These are phyloP conservation scores for Loris lydekkerianus DNA, from an alignment of 2,797 vertebrate species.

Conservation along the genomic window DNA sequence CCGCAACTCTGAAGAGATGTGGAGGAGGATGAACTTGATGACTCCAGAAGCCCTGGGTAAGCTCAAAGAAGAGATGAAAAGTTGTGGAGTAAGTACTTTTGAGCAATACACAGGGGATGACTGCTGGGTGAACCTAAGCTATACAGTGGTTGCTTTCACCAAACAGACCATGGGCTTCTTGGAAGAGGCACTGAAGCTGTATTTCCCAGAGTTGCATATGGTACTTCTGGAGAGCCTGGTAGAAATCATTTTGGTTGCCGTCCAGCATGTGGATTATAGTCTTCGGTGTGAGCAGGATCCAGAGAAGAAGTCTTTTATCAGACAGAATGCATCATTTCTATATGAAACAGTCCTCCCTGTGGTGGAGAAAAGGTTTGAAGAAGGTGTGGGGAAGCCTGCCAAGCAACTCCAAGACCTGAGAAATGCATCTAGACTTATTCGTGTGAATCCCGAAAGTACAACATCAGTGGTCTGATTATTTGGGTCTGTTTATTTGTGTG, in stretches of 20 bases:
- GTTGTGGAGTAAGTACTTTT: conserved; percentile 93
- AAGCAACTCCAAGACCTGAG: conserved; percentile 98
- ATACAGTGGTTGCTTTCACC: conserved; percentile 98
- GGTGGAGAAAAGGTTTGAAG: conserved; percentile 97
- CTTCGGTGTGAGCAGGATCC: conserved; percentile 98
- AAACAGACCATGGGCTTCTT: conserved; percentile 99
- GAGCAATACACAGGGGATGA: conserved; percentile 97
- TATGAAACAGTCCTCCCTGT: conserved; percentile 98
- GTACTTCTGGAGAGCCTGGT: conserved; percentile 97
- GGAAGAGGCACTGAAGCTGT: conserved; percentile 97
- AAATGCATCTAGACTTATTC: conserved; percentile 93
- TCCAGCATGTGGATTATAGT: conserved; percentile 99
- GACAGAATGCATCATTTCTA: conserved; percentile 97
- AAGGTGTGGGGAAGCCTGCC: conserved; percentile 97
- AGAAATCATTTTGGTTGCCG: conserved; percentile 97
- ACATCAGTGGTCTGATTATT: conserved; percentile 94
- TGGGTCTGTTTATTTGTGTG: not conserved
- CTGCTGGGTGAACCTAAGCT: conserved; percentile 99
- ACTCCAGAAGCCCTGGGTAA: conserved; percentile 96
- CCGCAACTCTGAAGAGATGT: conserved; percentile 99
- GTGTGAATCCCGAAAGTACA: conserved; percentile 97
- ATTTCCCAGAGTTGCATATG: conserved; percentile 98
- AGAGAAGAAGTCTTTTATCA: conserved; percentile 96
- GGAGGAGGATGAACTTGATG: conserved; percentile 99
- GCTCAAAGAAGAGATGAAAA: conserved; percentile 97